phyloP scores from a whole-genome alignment of 2,888 invertebrate species.

The Agriopis aurantiaria region DNA sequence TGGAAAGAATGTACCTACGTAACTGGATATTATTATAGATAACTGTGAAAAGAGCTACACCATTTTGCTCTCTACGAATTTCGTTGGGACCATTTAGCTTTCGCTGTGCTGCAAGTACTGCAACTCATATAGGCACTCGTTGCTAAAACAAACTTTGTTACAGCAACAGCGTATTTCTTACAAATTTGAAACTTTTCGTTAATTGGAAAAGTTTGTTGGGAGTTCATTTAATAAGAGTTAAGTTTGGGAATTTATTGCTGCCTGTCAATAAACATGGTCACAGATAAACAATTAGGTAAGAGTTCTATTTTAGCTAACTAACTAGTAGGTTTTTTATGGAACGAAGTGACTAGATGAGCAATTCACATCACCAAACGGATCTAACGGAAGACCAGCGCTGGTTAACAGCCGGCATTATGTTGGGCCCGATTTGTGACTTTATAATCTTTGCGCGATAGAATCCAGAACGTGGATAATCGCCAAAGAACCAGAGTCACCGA shows the following conservation, averaged over 20 bases:
- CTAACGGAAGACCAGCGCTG: no score
- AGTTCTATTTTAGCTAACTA: background rate
- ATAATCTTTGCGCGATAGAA: no score
- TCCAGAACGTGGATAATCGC: no score
- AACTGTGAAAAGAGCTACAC: background rate
- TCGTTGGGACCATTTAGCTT: background rate
- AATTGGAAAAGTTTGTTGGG: conserved; percentile 52
- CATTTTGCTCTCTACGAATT: background rate
- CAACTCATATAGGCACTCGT: conserved; percentile 10
- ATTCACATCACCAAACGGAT: no score
- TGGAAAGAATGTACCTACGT: no score
- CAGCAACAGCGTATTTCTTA: conserved; percentile 45
- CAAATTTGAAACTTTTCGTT: conserved; percentile 56
- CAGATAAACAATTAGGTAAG: background rate
- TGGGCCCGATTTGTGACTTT: no score
- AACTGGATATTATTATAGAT: no score
- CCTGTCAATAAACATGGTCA: conserved; percentile 46
- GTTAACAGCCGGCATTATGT: no score
- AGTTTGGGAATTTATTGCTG: conserved; percentile 51
- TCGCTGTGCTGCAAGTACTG: background rate
- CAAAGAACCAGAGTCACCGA: no score
- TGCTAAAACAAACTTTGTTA: conserved; percentile 41
- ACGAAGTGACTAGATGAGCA: no score
- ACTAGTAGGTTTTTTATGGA: no score
- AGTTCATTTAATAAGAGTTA: conserved; percentile 53